Percentiles rank a stretch among this genome's conserved stretches.
Conservation (phyloP, 2,888 invertebrate species). For the Spicauda simplicius region DNA sequence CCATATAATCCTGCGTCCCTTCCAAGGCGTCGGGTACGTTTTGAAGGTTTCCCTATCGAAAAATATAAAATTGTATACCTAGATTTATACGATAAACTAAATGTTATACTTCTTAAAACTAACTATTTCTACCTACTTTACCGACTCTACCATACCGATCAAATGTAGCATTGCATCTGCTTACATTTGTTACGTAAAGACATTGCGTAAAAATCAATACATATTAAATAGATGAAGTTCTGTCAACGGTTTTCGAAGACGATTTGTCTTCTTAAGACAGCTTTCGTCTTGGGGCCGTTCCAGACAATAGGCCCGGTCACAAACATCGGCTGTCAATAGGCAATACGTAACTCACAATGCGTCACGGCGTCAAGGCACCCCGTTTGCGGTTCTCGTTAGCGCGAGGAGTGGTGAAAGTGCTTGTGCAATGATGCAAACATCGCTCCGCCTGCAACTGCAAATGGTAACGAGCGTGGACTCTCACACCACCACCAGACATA, state of each 20-base stretch:
- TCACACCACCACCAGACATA: conserved; percentile 6
- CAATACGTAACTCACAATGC: conserved; percentile 52
- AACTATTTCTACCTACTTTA: no score
- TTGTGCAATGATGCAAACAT: conserved; percentile 74
- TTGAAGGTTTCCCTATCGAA: no score
- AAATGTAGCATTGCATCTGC: background rate
- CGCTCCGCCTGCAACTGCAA: conserved; percentile 51
- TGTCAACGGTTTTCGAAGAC: background rate
- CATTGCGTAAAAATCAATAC: background rate
- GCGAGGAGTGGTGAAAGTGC: conserved; percentile 72
- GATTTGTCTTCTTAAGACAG: conserved; percentile 12
- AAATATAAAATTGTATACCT: no score
- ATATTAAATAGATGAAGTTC: conserved; percentile 5
- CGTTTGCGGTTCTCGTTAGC: conserved; percentile 54
- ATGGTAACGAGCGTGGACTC: conserved; percentile 33
- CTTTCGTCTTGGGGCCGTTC: conserved; percentile 14
- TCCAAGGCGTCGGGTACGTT: no score
- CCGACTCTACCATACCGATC: background rate
- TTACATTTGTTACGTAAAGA: conserved; percentile 5
- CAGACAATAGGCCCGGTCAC: conserved; percentile 21
- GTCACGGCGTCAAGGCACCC: conserved; percentile 55
- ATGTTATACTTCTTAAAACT: no score
- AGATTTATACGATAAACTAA: no score
- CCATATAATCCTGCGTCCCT: no score
- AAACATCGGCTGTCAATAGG: conserved; percentile 38